These are phyloP conservation scores for Teleogryllus occipitalis DNA, from an alignment of 1,140 invertebrate species.

Conservation along the genomic window DNA sequence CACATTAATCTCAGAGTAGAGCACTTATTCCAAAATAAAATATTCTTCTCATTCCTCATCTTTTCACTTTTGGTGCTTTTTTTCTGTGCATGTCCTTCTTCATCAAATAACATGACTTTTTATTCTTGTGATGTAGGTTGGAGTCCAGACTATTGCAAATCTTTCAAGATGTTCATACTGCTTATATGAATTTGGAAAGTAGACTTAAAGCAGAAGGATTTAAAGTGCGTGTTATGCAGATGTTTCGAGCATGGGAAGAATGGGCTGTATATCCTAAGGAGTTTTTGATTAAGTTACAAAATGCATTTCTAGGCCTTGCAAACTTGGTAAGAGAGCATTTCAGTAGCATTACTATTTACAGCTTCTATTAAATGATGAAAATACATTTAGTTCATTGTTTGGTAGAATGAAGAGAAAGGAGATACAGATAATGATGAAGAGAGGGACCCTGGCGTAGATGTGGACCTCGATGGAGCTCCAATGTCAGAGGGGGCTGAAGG, in stretches of 20 bases:
- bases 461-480: conserved; percentile 56
- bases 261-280: conserved; percentile 95
- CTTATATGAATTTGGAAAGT: conserved; percentile 73
- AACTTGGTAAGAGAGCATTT: conserved; percentile 6
- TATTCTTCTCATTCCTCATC: too few species aligned
- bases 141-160: conserved; percentile 79
- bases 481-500: conserved; percentile 45
- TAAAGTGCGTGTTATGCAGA: conserved; percentile 87
- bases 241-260: conserved; percentile 96
- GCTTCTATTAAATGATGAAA: too few species aligned
- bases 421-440: conserved; percentile 40
- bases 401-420: conserved; percentile 30
- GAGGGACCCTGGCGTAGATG: background rate
- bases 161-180: conserved; percentile 72
- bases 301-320: conserved; percentile 73
- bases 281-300: conserved; percentile 82
- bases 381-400: background rate
- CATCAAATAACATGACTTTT: background rate
- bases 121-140: conserved; percentile 50
- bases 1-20: too few species aligned
- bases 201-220: conserved; percentile 93
- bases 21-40: too few species aligned
- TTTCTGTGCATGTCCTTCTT: background rate
- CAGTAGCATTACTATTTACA: background rate
- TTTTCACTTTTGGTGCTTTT: too few species aligned